A percentile compares a stretch with the other conserved stretches of the same genome.
Conservation (phyloP, 1,140 invertebrate genomes). For the Penaeus japonicus region DNA sequence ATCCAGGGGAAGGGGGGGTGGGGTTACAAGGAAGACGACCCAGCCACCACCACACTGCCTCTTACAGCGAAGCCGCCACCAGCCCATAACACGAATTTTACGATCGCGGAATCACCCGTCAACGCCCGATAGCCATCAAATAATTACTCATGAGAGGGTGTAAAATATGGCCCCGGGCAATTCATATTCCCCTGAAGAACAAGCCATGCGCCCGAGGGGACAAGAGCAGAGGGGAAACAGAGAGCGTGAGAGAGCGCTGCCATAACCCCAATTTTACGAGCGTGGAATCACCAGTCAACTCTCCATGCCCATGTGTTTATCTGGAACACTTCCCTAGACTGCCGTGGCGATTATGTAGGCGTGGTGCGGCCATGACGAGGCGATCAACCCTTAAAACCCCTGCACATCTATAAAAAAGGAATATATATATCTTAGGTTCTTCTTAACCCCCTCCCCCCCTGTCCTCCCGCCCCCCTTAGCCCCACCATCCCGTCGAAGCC, state of each 20-base stretch:
- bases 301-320: slow-evolving; percentile 47
- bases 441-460: background rate
- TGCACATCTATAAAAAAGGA: no score
- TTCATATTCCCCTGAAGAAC: slow-evolving; percentile 19
- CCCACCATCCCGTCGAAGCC: background rate
- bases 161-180: slow-evolving; percentile 33
- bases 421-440: no score
- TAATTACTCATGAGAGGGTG: slow-evolving; percentile 48
- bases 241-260: background rate
- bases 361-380: background rate
- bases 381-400: no score
- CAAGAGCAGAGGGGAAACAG: background rate
- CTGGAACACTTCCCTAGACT: slow-evolving; percentile 28
- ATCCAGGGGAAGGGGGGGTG: background rate
- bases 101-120: slow-evolving; percentile 24
- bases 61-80: background rate
- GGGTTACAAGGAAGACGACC: background rate
- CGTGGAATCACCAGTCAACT: slow-evolving; percentile 45
- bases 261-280: slow-evolving; percentile 47
- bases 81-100: slow-evolving; percentile 32
- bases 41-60: background rate
- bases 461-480: background rate
- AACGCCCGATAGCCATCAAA: slow-evolving; percentile 41
- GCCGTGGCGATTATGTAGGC: slow-evolving; percentile 19
- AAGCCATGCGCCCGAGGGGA: background rate